Base-by-base conservation (phyloP, 2,888 invertebrate genomes). In the Ecliptopera silaceata region DNA sequence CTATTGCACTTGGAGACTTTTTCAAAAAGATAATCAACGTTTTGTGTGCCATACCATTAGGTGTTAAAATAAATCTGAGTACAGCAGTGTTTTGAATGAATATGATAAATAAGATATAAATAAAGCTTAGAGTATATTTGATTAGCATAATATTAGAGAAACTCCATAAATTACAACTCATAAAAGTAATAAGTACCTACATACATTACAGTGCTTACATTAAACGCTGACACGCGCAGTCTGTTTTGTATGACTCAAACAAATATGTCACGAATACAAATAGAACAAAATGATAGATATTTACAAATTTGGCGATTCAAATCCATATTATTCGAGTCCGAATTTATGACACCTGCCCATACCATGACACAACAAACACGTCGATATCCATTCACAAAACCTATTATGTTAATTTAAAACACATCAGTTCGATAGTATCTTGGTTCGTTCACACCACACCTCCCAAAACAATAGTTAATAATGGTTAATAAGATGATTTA, bases 401-500 rank as follows among this genome's bases (percentile, higher is more conserved):
- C 89, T 91, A 91, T 91, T 91, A 91, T 91, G 91, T 89, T 91
- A 91, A 90, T 91, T 89, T 90, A 89, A 91, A 91, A 90, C 91
- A 91, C 90, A 91, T 90, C 88, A 84, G 82, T 75, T 61, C 69
- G 89, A 90, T 90, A 89, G 75, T 75, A 91, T 91, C 88, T 67
- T 75, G 76, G 74, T 82, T 85, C 84, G 86, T 90, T 90, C 91
- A 88, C 91, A 88, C 89, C 89, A 90, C 91, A 89, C 91, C 90
- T 90, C 84, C 89, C 87, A 83, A 90, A 91, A 91, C 91, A 91
- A 91, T 90, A 89, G 88, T 90, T 90, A 91, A 91, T 91, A 90
- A 88, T 90, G 89, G 88, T 90, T 90, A 91, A 91, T 91, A 91
- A 88, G 88, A 89, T 91, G 91, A 91, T 90, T 88, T 90, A 90